phyloP scores from a whole-genome alignment of 2,113 vertebrate species.

The Sphyrna mokarran region DNA sequence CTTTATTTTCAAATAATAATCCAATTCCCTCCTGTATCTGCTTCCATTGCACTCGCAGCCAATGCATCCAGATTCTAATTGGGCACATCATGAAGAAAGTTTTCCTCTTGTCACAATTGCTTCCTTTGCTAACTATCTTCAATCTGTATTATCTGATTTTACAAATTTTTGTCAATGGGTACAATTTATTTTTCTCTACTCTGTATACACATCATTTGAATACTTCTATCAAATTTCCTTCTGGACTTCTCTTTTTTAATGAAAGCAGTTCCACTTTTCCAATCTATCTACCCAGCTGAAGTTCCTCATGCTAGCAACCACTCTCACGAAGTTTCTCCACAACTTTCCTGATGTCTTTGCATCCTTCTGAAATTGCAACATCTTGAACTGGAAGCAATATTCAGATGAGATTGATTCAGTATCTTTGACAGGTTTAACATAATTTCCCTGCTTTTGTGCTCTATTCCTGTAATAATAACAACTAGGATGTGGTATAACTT shows the following conservation, averaged over 20 bases:
- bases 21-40: background rate
- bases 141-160: background rate
- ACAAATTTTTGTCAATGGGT: background rate
- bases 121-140: background rate
- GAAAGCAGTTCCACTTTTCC: background rate
- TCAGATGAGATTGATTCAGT: background rate
- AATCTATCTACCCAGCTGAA: background rate
- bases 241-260: background rate
- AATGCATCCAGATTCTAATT: background rate
- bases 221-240: background rate
- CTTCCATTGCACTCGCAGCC: background rate
- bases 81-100: background rate
- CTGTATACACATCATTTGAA: background rate
- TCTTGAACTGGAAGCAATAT: background rate
- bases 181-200: background rate
- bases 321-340: background rate
- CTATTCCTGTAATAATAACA: too few relatives aligned
- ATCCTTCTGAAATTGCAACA: background rate
- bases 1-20: background rate
- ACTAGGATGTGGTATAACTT: too few relatives aligned
- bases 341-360: background rate
- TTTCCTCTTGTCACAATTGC: background rate
- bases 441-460: too few relatives aligned
- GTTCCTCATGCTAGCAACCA: background rate
- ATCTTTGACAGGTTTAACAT: too few relatives aligned